Evolutionary conservation across 2,113 vertebrate genomes (phyloP).

Genomic region (Atrichornis clamosus): DNA sequence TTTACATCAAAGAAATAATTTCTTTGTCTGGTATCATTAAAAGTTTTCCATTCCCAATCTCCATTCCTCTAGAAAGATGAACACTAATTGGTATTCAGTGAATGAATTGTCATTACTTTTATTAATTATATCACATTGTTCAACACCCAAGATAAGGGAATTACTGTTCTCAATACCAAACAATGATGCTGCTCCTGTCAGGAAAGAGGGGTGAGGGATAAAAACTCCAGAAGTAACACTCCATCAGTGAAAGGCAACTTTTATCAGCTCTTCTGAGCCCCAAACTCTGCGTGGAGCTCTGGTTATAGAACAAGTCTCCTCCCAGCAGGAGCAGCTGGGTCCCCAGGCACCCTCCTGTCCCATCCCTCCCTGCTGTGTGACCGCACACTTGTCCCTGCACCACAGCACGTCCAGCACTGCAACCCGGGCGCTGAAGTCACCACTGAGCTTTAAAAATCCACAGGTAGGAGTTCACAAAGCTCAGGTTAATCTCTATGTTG

Average conservation of each 20-base stretch:
- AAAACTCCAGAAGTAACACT: not conserved
- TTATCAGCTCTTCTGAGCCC: not conserved
- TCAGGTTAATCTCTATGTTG: not conserved
- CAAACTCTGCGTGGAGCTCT: not conserved
- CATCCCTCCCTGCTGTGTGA: accelerated
- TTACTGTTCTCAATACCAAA: not conserved
- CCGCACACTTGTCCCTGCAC: not conserved
- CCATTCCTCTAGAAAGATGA: not conserved
- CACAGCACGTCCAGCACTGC: accelerated
- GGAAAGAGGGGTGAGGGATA: not conserved
- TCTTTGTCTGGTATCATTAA: not conserved
- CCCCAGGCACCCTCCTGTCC: not conserved
- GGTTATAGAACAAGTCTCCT: accelerated
- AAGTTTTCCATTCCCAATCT: not conserved
- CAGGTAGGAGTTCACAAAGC: not conserved
- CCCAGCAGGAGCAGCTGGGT: accelerated
- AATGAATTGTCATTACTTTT: not conserved
- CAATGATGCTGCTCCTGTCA: not conserved
- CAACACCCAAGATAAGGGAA: not conserved
- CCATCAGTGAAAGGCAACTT: not conserved
- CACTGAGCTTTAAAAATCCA: not conserved
- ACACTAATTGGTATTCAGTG: not conserved
- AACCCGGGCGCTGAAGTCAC: not conserved
- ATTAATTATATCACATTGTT: not conserved
- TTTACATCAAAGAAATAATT: not conserved